phyloP scores from a whole-genome alignment of 2,113 vertebrate species.

The Cheilinus undulatus region DNA sequence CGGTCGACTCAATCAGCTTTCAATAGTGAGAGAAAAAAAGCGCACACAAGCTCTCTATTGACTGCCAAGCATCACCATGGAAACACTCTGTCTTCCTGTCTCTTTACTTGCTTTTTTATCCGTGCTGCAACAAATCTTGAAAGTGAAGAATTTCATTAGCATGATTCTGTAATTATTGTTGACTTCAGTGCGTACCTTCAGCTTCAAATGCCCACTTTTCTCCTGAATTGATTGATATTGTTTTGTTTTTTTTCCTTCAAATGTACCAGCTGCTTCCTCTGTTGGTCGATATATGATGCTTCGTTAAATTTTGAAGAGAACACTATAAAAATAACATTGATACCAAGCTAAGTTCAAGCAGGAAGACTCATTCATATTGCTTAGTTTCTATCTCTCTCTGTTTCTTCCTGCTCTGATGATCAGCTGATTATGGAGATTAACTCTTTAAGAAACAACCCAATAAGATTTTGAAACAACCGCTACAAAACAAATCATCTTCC shows the following conservation, averaged over 20 bases:
- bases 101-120: slow-evolving; percentile 19
- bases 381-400: too few relatives aligned
- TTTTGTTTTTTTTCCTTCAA: background rate
- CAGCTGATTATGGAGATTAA: too few relatives aligned
- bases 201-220: slow-evolving; percentile 15
- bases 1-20: slow-evolving; percentile 69
- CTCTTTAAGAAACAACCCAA: too few relatives aligned
- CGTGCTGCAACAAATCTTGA: slow-evolving; percentile 36
- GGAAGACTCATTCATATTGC: too few relatives aligned
- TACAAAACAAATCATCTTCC: too few relatives aligned
- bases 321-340: background rate
- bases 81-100: slow-evolving; percentile 51
- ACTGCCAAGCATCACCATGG: slow-evolving; percentile 69
- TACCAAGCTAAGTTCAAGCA: background rate
- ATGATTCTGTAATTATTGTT: slow-evolving; percentile 27
- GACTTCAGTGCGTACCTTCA: slow-evolving; percentile 11
- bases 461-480: too few relatives aligned
- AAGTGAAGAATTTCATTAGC: slow-evolving; percentile 30
- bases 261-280: background rate
- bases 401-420: too few relatives aligned
- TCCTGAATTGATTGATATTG: background rate
- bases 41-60: slow-evolving; percentile 54
- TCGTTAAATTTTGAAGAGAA: background rate
- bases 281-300: background rate
- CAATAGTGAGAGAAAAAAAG: slow-evolving; percentile 11